Base-by-base conservation (phyloP, 2,888 invertebrate genomes). In the Rhagonycha fulva region DNA sequence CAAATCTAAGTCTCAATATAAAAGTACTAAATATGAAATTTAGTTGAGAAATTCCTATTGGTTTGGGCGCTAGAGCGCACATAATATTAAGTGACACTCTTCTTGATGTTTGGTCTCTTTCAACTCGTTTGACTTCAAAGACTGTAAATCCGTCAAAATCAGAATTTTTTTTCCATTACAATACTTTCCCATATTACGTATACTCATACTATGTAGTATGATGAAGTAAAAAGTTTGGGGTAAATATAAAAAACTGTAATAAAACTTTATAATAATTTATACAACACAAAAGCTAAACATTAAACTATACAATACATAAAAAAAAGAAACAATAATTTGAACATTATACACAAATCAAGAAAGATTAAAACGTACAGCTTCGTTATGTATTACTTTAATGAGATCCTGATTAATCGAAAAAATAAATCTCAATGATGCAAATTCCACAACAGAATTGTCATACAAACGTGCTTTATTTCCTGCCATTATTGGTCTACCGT, bases 401-500 rank as follows among this genome's bases (percentile, higher is more conserved):
- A 98, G 90, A 83, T 98, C 97, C 87, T 96, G 95, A 88, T 98
- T 98, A 76, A 98, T 94, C 79, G 97, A 91, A 87, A 98, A 98
- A 82, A 97, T 95, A 89, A 98, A 98, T 79, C 96, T 92, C 63
- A 98, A 90, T 72, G 96, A 96, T 23, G 96, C 94, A 83, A 98
- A 95, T 94, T 99, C 98, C 72, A 99, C 94, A 11, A 98, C 95
- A 79, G 97, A 95, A 87, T 98, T 98, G 88, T 98, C 96, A 85
- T 94, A 95, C 14, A 99, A 90, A 83, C 96, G 94, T 74, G 95
- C 94, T 90, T 97, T 97, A 87, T 94, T 95, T 67, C 97, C 97
- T 70, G 93, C 92, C 10, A 97, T 90, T 72, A 99, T 91, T 0
- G 98, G 97, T 77, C 94, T 92, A 2, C 98, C 97, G 87, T 99